Conservation (phyloP, 2,888 invertebrate species). For the Ennomos erosarius region DNA sequence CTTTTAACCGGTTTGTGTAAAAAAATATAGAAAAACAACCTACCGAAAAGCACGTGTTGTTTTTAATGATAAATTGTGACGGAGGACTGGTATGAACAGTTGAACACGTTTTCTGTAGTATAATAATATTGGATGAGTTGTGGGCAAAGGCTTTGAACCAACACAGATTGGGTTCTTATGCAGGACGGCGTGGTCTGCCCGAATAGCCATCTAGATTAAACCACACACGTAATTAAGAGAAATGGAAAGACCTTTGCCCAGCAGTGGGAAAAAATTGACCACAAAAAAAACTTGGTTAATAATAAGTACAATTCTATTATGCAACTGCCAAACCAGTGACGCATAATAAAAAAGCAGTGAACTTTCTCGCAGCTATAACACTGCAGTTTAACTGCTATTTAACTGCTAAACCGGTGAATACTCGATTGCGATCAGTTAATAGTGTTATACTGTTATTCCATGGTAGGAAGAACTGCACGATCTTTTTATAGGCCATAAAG, state of each 20-base stretch:
- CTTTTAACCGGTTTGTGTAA: constrained; percentile 5
- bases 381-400: constrained; percentile 1
- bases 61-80: too few species aligned
- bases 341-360: constrained; percentile 5
- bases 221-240: too few species aligned
- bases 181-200: too few species aligned
- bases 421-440: background rate
- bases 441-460: constrained; percentile 3
- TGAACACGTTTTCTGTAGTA: too few species aligned
- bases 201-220: too few species aligned
- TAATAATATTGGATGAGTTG: too few species aligned
- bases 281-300: too few species aligned
- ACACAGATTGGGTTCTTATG: too few species aligned
- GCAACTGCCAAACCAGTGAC: constrained; percentile 4
- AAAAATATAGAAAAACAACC: background rate
- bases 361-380: constrained; percentile 6
- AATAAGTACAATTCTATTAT: background rate
- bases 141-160: too few species aligned
- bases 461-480: constrained; percentile 10
- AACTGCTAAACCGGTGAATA: constrained; percentile 6
- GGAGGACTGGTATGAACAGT: too few species aligned
- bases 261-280: too few species aligned
- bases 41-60: background rate
- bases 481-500: constrained; percentile 1
- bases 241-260: too few species aligned